These are phyloP conservation scores for Taeniopygia guttata DNA, from an alignment of 2,797 vertebrate species.

Conservation along the genomic window DNA sequence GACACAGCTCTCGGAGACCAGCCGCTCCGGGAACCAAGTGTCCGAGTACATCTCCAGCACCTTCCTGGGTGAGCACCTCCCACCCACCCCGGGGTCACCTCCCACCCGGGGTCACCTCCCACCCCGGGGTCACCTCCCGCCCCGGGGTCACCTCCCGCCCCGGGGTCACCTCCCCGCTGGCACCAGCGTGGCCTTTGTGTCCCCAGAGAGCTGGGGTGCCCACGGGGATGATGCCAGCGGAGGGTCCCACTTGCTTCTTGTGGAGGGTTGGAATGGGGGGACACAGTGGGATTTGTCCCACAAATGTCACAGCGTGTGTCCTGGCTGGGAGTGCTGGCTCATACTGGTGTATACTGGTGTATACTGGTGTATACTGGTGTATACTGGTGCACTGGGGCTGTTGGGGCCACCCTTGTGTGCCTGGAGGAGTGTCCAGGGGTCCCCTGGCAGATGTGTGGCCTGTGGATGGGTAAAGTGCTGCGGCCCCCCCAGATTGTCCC, in stretches of 20 bases:
- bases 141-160: fast-evolving
- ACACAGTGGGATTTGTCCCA: neutral
- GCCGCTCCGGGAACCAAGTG: slow-evolving; percentile 93
- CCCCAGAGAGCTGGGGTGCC: neutral
- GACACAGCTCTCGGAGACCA: slow-evolving; percentile 90
- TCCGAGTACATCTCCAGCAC: slow-evolving; percentile 91
- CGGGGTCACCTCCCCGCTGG: neutral
- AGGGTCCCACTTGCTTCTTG: neutral
- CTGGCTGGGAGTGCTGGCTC: neutral
- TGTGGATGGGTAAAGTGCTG: slow-evolving; percentile 4
- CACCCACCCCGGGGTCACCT: neutral
- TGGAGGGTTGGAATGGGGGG: neutral
- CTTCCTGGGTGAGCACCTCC: slow-evolving; percentile 85
- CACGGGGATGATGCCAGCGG: fast-evolving
- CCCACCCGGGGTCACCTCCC: too few species aligned
- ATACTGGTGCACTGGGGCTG: neutral
- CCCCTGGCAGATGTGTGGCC: neutral
- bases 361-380: too few species aligned
- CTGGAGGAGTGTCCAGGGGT: neutral
- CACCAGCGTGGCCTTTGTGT: neutral
- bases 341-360: neutral
- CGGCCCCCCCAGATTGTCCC: slow-evolving; percentile 68
- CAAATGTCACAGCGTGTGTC: neutral
- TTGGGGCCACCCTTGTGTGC: neutral
- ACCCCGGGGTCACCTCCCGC: neutral